Evolutionary conservation across 1,140 invertebrate species (phyloP).

Genomic region (Heterodera schachtii): DNA sequence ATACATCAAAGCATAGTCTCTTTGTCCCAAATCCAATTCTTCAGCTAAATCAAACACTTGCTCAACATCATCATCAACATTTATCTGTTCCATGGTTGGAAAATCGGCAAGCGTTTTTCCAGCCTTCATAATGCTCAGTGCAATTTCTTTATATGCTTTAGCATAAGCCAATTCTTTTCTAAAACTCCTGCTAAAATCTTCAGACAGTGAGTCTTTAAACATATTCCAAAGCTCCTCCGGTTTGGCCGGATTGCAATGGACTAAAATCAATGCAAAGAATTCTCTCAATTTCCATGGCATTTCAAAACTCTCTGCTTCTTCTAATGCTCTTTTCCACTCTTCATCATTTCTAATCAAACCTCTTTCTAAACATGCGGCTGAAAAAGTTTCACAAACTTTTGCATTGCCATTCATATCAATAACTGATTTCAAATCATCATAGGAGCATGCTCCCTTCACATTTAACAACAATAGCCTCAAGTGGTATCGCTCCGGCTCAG

Average conservation of each 20-base stretch:
- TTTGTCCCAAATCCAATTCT: too few species aligned
- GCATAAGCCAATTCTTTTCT: too few species aligned
- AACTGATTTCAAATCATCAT: too few species aligned
- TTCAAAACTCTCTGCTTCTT: conserved; percentile 14
- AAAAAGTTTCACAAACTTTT: too few species aligned
- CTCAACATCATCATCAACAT: too few species aligned
- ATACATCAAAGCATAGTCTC: too few species aligned
- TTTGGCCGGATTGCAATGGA: conserved; percentile 32
- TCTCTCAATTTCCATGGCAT: conserved; percentile 32
- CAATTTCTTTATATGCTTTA: conserved; percentile 20
- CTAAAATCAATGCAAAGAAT: conserved; percentile 30
- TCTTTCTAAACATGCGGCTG: background rate
- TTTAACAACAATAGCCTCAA: too few species aligned
- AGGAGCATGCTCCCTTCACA: too few species aligned
- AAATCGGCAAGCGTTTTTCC: too few species aligned
- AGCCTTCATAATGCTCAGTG: conserved; percentile 6
- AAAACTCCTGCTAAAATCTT: conserved; percentile 34
- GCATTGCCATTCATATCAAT: too few species aligned
- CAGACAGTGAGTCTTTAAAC: conserved; percentile 33
- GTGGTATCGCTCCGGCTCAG: background rate
- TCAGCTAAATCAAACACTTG: too few species aligned
- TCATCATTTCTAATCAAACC: background rate
- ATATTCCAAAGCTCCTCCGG: conserved; percentile 29
- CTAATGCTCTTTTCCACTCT: conserved; percentile 10
- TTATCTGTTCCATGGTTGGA: too few species aligned